Evolutionary conservation across 2,113 vertebrate species (phyloP).

Genomic region (Bubalus kerabau): DNA sequence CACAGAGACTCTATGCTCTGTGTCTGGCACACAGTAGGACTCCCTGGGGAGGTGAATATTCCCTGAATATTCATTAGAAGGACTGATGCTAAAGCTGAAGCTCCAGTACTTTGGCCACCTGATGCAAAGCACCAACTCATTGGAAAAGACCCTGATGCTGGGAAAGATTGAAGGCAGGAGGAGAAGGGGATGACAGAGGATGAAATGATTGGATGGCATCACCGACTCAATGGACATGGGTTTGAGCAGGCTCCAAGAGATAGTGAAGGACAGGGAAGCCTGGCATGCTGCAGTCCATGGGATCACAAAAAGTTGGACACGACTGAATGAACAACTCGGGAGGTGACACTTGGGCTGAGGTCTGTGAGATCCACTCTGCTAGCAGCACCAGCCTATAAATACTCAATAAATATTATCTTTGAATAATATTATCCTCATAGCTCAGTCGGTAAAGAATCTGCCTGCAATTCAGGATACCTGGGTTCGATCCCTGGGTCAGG

Average conservation of each 20-base stretch:
- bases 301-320: not conserved
- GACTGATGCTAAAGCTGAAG: not conserved
- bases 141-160: not conserved
- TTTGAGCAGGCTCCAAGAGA: not conserved
- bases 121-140: not conserved
- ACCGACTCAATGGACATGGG: not conserved
- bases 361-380: not conserved
- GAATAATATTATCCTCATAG: not conserved
- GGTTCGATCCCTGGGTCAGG: not conserved
- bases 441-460: not conserved
- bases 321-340: not conserved
- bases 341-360: not conserved
- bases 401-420: not conserved
- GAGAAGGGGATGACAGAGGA: not conserved
- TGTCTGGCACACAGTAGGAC: not conserved
- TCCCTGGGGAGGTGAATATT: not conserved
- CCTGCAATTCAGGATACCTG: not conserved
- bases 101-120: not conserved
- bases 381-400: not conserved
- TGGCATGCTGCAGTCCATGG: accelerated
- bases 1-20: not conserved
- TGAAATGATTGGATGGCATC: not conserved
- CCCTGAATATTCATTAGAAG: not conserved
- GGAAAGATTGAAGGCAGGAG: not conserved
- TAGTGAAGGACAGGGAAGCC: not conserved